Evolutionary conservation across 1,140 invertebrate genomes (phyloP).

Genomic region (Gryon sp.): DNA sequence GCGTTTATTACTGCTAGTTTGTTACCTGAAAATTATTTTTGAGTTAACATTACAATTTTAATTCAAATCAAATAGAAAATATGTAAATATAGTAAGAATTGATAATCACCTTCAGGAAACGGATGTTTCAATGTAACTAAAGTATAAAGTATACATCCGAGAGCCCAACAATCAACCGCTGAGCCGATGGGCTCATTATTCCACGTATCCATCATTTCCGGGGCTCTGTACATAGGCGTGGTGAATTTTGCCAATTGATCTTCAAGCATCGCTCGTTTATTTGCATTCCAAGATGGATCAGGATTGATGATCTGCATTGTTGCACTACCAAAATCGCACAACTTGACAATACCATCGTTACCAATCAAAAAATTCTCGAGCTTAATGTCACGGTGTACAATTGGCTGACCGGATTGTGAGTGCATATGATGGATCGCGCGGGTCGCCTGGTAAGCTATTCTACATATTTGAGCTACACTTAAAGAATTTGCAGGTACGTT

Average conservation of each 20-base stretch:
- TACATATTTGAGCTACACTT: constrained; percentile 87
- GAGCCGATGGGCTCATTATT: constrained; percentile 95
- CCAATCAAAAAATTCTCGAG: constrained; percentile 89
- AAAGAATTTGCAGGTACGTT: constrained; percentile 82
- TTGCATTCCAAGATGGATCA: constrained; percentile 93
- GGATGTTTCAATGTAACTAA: constrained; percentile 97
- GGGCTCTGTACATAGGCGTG: constrained; percentile 94
- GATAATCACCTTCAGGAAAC: constrained; percentile 90
- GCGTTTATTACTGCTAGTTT: constrained; percentile 98
- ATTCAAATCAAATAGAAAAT: no score
- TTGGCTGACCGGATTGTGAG: constrained; percentile 88
- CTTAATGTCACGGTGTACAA: constrained; percentile 96
- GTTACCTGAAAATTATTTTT: constrained; percentile 79
- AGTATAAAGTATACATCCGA: constrained; percentile 96
- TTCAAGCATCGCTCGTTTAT: constrained; percentile 94
- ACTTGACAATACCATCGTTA: constrained; percentile 90
- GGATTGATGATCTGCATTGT: constrained; percentile 91
- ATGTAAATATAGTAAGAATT: no score
- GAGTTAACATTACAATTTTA: background rate
- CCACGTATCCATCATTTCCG: constrained; percentile 99
- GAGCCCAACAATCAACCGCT: constrained; percentile 96
- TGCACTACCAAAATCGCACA: constrained; percentile 99
- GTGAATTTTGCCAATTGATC: constrained; percentile 90
- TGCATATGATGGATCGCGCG: constrained; percentile 96
- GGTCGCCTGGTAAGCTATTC: constrained; percentile 95